Conservation (phyloP, 1,140 invertebrate species). For the Cyclina sinensis region DNA sequence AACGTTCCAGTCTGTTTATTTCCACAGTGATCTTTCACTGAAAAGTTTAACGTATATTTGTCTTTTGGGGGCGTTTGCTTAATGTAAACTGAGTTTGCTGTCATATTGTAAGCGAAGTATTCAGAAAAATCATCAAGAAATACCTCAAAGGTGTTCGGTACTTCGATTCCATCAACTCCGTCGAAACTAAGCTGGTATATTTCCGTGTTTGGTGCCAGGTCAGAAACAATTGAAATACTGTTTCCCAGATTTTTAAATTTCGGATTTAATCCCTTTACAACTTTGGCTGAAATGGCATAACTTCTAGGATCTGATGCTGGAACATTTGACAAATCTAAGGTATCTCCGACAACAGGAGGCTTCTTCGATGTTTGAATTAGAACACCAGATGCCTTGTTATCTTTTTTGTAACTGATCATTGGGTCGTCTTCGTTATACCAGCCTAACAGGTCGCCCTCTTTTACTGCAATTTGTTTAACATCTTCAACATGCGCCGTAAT, state of each 20-base stretch:
- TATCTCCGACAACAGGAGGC: background rate
- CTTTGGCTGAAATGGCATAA: constrained; percentile 15
- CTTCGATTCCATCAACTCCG: background rate
- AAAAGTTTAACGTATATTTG: constrained; percentile 36
- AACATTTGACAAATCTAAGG: constrained; percentile 2
- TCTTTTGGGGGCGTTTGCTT: constrained; percentile 20
- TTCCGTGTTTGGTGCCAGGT: constrained; percentile 19
- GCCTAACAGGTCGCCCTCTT: constrained; percentile 40
- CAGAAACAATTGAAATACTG: background rate
- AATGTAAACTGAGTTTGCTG: constrained; percentile 22
- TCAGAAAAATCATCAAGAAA: constrained; percentile 19
- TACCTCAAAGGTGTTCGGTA: background rate
- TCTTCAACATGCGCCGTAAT: constrained; percentile 1
- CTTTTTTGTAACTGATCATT: constrained; percentile 51
- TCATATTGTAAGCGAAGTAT: constrained; percentile 39
- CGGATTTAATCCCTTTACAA: background rate
- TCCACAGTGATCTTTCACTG: constrained; percentile 33
- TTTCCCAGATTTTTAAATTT: constrained; percentile 40
- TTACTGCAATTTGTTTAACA: constrained; percentile 37
- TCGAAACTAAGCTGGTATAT: constrained; percentile 23
- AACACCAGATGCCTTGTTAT: background rate
- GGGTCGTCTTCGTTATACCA: constrained; percentile 51
- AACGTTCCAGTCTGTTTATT: background rate
- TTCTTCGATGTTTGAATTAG: background rate
- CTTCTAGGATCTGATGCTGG: constrained; percentile 14